phyloP scores from a whole-genome alignment of 2,113 vertebrate species.

The Triplophysa rosa region DNA sequence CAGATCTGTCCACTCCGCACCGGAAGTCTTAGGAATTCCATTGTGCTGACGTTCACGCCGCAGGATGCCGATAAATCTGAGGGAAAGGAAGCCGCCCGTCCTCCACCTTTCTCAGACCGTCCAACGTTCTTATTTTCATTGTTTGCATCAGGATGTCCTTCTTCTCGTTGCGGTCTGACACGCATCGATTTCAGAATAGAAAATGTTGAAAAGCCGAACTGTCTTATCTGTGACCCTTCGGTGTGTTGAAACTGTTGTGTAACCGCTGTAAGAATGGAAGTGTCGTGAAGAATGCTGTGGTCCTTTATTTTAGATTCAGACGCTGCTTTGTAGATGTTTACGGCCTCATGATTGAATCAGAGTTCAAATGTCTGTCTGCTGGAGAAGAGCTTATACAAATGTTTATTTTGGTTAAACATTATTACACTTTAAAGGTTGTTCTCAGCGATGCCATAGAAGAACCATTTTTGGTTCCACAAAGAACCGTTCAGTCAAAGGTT shows the following conservation, averaged over 20 bases:
- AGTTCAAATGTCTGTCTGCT: too few relatives aligned
- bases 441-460: too few relatives aligned
- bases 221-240: conserved; percentile 4
- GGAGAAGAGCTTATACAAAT: too few relatives aligned
- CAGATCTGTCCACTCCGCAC: neutral
- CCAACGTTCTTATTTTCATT: neutral
- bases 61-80: conserved; percentile 41
- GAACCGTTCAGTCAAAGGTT: too few relatives aligned
- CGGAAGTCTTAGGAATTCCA: conserved; percentile 50
- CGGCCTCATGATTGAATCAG: too few relatives aligned
- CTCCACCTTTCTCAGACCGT: neutral
- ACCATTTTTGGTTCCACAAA: too few relatives aligned
- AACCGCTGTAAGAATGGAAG: neutral
- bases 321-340: too few relatives aligned
- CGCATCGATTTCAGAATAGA: neutral
- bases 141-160: neutral
- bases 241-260: neutral
- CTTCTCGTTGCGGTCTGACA: neutral
- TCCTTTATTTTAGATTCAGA: neutral
- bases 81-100: conserved; percentile 36
- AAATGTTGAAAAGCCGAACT: neutral
- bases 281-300: neutral
- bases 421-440: too few relatives aligned
- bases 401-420: too few relatives aligned
- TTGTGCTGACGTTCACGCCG: conserved; percentile 30